Base-by-base conservation (phyloP, 1,140 invertebrate genomes). In the Drosophila mauritiana region DNA sequence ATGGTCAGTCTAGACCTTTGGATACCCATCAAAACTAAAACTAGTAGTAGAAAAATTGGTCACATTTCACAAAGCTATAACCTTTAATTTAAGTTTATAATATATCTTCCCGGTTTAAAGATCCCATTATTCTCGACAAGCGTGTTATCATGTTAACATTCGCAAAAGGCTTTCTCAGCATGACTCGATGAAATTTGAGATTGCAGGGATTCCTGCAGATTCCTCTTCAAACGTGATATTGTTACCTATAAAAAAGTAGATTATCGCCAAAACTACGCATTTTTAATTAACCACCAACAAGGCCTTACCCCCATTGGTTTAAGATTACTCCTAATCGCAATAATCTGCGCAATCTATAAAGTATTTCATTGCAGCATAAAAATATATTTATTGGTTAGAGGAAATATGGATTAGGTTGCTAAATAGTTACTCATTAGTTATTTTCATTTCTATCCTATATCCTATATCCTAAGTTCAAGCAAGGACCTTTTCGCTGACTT, bases 101-200 rank as follows among this genome's bases (percentile, higher is more conserved):
- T 10, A 8, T 31, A 3, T 31, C 1, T 10, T 31, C 8, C 7
- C 31, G 1, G 0, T 31, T 31, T 8, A 3, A 31, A 31, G 31
- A 31, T 31, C 31, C 8, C 31, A 31, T 31, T 31, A 10, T 31
- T 31, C 31, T 2, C 7, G 31, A 31, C 31, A 31, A 31, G 2
- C 8, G 7, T 39, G 11, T 39, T 39, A 39, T 13, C 4, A 12
- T 59, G 4, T 11, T 15, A 40, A 17, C 13, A 48, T 34, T 43
- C 22, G 8, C 31, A 62, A 43, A 74, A 52, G 36, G 27, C n/a
- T 17, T 64, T 63, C 25, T 73, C 43, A 74, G 13, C 37, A 36
- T 74, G 72, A 73, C 52, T 64, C 34, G 39, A 10, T 12, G 17
- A 45, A 51, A 34, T 34, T 51, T 36, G 3, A 51, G 48, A 34